phyloP scores from a whole-genome alignment of 1,140 invertebrate species.

The Cotesia vestalis region DNA sequence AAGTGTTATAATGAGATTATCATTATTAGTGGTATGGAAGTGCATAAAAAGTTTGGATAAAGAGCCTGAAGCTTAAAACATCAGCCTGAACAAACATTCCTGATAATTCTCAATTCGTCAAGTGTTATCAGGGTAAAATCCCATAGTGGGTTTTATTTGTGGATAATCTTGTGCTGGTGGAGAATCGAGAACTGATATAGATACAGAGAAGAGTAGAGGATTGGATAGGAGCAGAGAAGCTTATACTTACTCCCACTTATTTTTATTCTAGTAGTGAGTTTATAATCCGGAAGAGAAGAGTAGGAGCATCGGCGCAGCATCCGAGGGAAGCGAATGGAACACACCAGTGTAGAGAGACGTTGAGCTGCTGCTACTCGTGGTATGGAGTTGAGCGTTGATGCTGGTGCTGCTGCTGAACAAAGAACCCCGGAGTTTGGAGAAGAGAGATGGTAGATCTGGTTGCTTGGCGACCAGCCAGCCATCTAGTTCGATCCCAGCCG shows the following conservation, averaged over 20 bases:
- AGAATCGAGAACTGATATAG: neutral
- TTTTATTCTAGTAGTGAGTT: conserved; percentile 3
- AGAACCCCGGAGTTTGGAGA: conserved; percentile 15
- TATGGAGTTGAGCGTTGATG: neutral
- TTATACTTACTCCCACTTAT: conserved; percentile 9
- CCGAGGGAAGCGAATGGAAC: neutral
- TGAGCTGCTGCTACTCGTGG: neutral
- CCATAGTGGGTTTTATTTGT: neutral
- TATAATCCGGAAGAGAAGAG: conserved; percentile 35
- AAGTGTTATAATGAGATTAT: neutral
- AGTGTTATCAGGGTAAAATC: conserved; percentile 1
- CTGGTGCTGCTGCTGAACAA: neutral
- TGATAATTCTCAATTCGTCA: conserved; percentile 16
- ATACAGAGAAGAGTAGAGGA: neutral
- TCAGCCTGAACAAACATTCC: conserved; percentile 8
- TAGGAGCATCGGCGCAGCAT: conserved; percentile 21
- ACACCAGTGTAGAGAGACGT: neutral
- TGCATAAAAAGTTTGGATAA: too few relatives aligned
- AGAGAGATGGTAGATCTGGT: conserved; percentile 59
- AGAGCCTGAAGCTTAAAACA: neutral
- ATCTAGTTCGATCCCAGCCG: conserved; percentile 66
- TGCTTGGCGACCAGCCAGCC: conserved; percentile 65
- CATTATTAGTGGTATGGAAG: too few relatives aligned
- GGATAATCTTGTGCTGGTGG: neutral
- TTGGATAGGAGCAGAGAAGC: neutral